These are phyloP conservation scores for Seira sanloemensis DNA, from an alignment of 2,888 invertebrate genomes.

Conservation along the genomic window DNA sequence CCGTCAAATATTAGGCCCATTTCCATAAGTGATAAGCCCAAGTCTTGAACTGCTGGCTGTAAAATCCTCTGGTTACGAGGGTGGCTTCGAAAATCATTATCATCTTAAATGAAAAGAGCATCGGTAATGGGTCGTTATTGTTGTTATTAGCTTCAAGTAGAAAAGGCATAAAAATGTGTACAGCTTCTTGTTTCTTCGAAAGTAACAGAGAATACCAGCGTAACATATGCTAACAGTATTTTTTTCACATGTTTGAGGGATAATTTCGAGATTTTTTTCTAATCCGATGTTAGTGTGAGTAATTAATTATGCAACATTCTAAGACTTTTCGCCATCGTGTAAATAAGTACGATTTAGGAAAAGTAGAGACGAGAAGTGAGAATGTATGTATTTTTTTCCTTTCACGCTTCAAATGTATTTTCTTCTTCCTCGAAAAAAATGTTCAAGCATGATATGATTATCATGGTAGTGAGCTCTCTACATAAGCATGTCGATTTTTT, in stretches of 20 bases:
- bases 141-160: too few species aligned
- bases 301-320: not conserved
- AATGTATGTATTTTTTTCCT: not conserved
- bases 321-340: not conserved
- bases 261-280: not conserved
- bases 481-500: not conserved
- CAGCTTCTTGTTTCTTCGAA: too few species aligned
- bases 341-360: not conserved
- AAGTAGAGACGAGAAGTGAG: not conserved
- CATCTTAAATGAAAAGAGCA: too few species aligned
- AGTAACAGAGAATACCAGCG: too few species aligned
- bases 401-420: not conserved
- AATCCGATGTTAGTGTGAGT: not conserved
- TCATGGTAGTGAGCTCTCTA: not conserved
- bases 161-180: too few species aligned
- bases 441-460: not conserved
- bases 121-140: too few species aligned
- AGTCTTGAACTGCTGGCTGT: too few species aligned
- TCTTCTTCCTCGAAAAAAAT: not conserved
- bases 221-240: not conserved
- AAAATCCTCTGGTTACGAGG: too few species aligned
- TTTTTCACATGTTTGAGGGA: not conserved
- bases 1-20: too few species aligned
- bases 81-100: too few species aligned
- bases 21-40: too few species aligned